Evolutionary conservation across 2,888 invertebrate species (phyloP), one percentile per base, ranked within the genome.

Genomic region (Caenorhabditis sinica): DNA sequence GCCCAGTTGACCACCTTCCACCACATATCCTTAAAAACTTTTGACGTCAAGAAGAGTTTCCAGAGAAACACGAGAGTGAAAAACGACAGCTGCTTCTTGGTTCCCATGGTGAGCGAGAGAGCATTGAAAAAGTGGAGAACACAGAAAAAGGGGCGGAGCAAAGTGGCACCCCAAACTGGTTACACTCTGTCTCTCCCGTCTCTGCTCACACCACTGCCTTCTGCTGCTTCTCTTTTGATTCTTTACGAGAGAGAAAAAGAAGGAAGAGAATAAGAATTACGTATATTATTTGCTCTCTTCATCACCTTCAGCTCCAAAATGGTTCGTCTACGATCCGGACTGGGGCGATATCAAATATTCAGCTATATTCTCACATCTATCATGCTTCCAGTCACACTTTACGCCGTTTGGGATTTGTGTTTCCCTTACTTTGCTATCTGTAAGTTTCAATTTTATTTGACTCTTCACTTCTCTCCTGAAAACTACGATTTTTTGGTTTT

Each of bases 301-400:
- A 13, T 65, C 28, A 28, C 9, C 17, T 6, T 20, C 20, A 25
- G 28, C n/a, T 11, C 17, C 20, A 56, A 28, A 56, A 82, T 75
- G 75, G 53, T 36, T 20, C 66, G 36, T 15, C 58, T 83, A 15
- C 83, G 83, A 6, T 63, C 63, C 13, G 83, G 83, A 6, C 33
- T 74, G 20, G 75, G 79, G 15, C 20, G n/a, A 11, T 79, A 80
- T 80, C 83, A 83, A 61, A 15, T 74, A 40, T 75, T 71, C 49
- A 71, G 74, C 20, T 83, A 75, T 58, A n/a, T 75, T 33, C 40
- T 83, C 30, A 65, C 74, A 9, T 28, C 49, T 9, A 9, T 83
- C 20, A 80, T 83, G 79, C 17, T 79, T 33, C 83, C 83, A n/a
- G 20, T 66, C 49, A 79, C 74, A 17, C 28, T 65, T 36, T 58